Conservation (phyloP, 2,888 invertebrate species). For the Amphipoea oculea region DNA sequence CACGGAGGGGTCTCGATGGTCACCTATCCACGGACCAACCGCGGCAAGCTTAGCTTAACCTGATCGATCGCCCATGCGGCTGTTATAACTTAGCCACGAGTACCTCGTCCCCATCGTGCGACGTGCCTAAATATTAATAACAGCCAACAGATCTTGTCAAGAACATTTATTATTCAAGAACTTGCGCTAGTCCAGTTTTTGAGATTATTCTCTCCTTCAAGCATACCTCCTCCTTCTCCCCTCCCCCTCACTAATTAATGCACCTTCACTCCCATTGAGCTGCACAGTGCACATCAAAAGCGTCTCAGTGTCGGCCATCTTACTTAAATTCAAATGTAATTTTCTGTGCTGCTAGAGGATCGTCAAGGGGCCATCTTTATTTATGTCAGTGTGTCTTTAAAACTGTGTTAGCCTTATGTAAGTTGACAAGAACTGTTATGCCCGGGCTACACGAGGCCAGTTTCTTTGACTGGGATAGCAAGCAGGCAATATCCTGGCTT, state of each 20-base stretch:
- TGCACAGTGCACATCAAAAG: slow-evolving; percentile 31
- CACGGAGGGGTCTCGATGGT: no score
- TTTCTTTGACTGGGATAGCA: not conserved
- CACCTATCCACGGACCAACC: no score
- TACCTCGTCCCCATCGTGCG: no score
- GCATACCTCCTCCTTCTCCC: not conserved
- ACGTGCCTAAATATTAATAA: not conserved
- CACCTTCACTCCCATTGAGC: slow-evolving; percentile 8
- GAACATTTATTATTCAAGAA: not conserved
- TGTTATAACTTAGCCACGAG: no score
- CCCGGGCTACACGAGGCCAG: not conserved
- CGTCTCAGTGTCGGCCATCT: slow-evolving; percentile 3
- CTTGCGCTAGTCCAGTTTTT: not conserved
- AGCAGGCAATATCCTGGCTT: no score
- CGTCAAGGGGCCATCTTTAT: slow-evolving; percentile 34
- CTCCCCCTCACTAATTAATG: slow-evolving; percentile 35
- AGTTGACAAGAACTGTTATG: not conserved
- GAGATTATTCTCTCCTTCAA: not conserved
- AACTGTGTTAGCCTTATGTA: not conserved
- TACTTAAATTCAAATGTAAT: slow-evolving; percentile 48
- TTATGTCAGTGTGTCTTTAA: not conserved
- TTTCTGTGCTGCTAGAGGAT: slow-evolving; percentile 14
- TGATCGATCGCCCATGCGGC: no score
- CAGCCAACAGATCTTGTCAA: not conserved
- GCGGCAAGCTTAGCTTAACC: no score